These are phyloP conservation scores for Aplodontia rufa DNA, from an alignment of 2,113 vertebrate species.

Conservation along the genomic window DNA sequence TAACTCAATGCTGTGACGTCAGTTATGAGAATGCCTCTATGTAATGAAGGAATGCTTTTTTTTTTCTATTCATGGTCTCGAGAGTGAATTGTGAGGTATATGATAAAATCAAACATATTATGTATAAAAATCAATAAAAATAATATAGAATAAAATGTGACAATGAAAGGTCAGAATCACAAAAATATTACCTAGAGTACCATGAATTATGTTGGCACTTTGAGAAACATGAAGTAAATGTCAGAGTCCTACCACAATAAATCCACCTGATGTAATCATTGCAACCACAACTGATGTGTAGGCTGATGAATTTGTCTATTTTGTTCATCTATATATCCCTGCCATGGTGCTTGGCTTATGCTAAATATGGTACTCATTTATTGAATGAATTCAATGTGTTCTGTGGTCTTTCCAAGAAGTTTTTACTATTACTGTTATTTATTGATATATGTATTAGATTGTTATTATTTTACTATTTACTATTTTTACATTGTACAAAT, in stretches of 20 bases:
- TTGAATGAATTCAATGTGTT: neutral
- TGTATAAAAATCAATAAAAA: neutral
- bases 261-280: neutral
- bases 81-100: neutral
- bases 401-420: neutral
- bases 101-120: neutral
- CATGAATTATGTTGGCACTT: neutral
- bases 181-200: neutral
- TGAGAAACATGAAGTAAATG: neutral
- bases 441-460: neutral
- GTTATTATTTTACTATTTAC: neutral
- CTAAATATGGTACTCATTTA: neutral
- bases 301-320: neutral
- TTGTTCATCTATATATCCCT: neutral
- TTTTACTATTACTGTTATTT: neutral
- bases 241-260: neutral
- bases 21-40: neutral
- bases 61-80: neutral
- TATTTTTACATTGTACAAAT: neutral
- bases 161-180: neutral
- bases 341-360: neutral
- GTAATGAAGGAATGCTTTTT: neutral
- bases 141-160: slow-evolving; percentile 4
- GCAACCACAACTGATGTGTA: neutral
- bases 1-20: neutral